A percentile compares a stretch with the other conserved stretches of the same genome.
These are phyloP conservation scores for Helostoma temminkii DNA, from an alignment of 2,797 vertebrate species.

Conservation along the genomic window DNA sequence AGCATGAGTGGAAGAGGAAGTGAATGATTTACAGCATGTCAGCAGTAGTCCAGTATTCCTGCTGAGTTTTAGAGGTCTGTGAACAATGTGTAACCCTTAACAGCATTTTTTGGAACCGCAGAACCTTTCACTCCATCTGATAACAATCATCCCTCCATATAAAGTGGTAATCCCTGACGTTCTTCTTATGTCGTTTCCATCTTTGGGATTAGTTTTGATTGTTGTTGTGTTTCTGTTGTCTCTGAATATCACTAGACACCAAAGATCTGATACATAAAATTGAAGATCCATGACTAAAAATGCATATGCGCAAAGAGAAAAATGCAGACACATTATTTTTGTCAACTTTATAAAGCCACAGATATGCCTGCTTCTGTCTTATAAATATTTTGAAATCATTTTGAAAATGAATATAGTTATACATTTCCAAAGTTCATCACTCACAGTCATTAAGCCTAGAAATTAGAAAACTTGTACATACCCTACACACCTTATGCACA, in stretches of 20 bases:
- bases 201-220: not conserved
- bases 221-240: constrained; percentile 7
- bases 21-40: constrained; percentile 64
- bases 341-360: too few species aligned
- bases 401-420: not conserved
- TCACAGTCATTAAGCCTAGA: too few species aligned
- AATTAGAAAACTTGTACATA: too few species aligned
- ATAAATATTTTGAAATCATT: not conserved
- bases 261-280: not conserved
- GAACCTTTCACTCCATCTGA: constrained; percentile 9
- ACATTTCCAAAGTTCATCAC: too few species aligned
- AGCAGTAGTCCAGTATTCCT: constrained; percentile 41
- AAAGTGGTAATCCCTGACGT: constrained; percentile 5
- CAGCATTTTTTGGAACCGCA: constrained; percentile 13
- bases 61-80: constrained; percentile 46
- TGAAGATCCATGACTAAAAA: too few species aligned
- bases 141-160: constrained; percentile 7
- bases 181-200: constrained; percentile 11
- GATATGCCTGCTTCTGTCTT: too few species aligned
- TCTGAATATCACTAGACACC: not conserved
- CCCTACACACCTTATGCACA: too few species aligned
- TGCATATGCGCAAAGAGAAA: too few species aligned
- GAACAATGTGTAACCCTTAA: constrained; percentile 57
- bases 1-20: constrained; percentile 27
- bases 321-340: too few species aligned